Percentiles rank a stretch among this genome's conserved stretches.
Conservation (phyloP, 2,113 vertebrate species). For the Pungitius pungitius region DNA sequence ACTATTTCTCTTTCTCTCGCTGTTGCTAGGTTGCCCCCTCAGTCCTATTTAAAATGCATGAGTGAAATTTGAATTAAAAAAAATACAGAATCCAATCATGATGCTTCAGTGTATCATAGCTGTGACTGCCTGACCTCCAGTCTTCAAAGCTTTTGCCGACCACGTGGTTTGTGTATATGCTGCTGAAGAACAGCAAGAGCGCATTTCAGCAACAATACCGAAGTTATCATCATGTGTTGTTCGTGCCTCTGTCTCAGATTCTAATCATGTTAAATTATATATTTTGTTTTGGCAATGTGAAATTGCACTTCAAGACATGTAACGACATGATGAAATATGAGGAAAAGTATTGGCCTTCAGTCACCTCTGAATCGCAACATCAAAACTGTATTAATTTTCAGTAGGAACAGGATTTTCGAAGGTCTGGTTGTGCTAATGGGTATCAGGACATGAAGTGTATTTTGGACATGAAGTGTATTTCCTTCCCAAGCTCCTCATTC, state of each 20-base stretch:
- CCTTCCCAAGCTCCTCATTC: constrained; percentile 1
- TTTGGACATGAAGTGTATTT: no score
- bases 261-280: not conserved
- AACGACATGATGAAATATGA: not conserved
- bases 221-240: not conserved
- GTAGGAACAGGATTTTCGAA: not conserved
- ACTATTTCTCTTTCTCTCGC: not conserved
- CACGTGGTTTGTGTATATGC: constrained; percentile 15
- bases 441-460: constrained; percentile 1
- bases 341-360: not conserved
- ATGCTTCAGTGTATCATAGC: constrained; percentile 12
- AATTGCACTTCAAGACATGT: not conserved
- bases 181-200: constrained; percentile 3
- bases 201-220: not conserved
- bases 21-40: constrained; percentile 19
- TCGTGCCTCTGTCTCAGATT: not conserved
- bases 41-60: constrained; percentile 13
- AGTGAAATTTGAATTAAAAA: constrained; percentile 16
- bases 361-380: constrained; percentile 1
- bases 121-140: constrained; percentile 18
- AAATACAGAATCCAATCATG: not conserved
- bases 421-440: not conserved
- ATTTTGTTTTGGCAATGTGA: not conserved
- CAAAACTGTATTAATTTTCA: not conserved
- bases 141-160: constrained; percentile 18